Base-by-base conservation (phyloP, 2,113 vertebrate species). In the Galbula dea region DNA sequence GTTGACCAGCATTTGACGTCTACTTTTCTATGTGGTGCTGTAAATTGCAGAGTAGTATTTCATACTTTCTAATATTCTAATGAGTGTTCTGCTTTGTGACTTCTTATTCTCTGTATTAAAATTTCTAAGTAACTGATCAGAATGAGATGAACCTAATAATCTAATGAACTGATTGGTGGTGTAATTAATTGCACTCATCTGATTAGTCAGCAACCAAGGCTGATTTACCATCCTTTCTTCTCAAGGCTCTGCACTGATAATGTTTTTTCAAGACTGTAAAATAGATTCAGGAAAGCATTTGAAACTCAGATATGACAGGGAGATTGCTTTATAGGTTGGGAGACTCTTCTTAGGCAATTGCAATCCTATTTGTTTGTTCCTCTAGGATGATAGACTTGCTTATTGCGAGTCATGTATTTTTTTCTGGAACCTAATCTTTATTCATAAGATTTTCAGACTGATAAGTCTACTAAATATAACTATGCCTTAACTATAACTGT, bases 131-230 rank as follows among this genome's bases (percentile, higher is more conserved):
- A 86, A 88, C 59, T 94, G 93, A 94, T 94, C 62, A 80, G 94
- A 89, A 95, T 63, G 85, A 83, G 59, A 80, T 83, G 79, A 94
- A 80, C 79, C 59, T 94, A 83, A 88, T 83, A 95, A 77, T 93
- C 82, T 85, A 62, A 91, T 91, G 62, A 93, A 80, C 82, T 83
- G 89, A 89, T 91, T 77, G 58, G 68, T 93, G 82, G 23, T 96
- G 63, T 89, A 94, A 93, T 89, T 95, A 95, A 69, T 86, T 93
- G 90, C 80, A 72, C 79, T 91, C 48, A 80, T 87, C 82, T 96
- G 72, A 94, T 96, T 94, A 93, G 79, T 88, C 79, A 85, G 85
- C 85, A 89, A 66, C 73, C 66, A 90, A 86, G 90, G 58, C 93
- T 95, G 46, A 89, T 89, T 86, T 84, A 65, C 58, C 10, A 12